These are phyloP conservation scores for Hyperoodon ampullatus DNA, from an alignment of 2,113 vertebrate genomes.

Conservation along the genomic window DNA sequence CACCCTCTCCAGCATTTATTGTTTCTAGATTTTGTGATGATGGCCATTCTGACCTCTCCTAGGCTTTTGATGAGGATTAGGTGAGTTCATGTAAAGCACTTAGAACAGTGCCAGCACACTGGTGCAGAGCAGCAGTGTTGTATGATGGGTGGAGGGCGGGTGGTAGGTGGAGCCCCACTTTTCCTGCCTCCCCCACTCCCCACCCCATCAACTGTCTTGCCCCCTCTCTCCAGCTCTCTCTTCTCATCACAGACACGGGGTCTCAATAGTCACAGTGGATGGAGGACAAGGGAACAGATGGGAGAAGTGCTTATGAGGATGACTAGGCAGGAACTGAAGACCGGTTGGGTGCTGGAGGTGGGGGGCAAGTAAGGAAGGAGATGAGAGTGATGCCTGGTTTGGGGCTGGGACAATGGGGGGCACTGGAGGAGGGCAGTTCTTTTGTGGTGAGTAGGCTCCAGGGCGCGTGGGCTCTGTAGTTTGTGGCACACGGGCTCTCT, in stretches of 20 bases:
- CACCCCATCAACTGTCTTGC: not conserved
- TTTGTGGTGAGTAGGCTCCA: too few relatives aligned
- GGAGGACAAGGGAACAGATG: not conserved
- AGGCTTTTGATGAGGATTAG: not conserved
- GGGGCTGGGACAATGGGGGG: not conserved
- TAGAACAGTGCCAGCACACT: not conserved
- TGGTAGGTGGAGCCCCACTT: not conserved
- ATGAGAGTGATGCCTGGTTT: not conserved
- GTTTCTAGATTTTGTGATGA: too few relatives aligned
- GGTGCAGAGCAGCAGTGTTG: not conserved
- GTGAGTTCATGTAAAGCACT: not conserved
- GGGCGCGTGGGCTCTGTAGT: too few relatives aligned
- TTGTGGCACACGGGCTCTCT: too few relatives aligned
- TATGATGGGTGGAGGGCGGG: rapidly evolving
- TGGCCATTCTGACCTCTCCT: not conserved
- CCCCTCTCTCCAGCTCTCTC: not conserved
- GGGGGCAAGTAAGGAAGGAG: not conserved
- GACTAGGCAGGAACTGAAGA: not conserved
- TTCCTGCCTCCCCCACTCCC: not conserved
- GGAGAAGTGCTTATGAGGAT: not conserved
- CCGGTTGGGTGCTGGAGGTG: rapidly evolving
- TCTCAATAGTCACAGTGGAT: not conserved
- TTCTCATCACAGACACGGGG: not conserved
- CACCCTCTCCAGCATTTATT: too few relatives aligned
- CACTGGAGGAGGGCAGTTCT: not conserved